Percentiles rank a stretch among this genome's conserved stretches.
Conservation (phyloP, 2,113 vertebrate genomes). For the Centropus bengalensis region DNA sequence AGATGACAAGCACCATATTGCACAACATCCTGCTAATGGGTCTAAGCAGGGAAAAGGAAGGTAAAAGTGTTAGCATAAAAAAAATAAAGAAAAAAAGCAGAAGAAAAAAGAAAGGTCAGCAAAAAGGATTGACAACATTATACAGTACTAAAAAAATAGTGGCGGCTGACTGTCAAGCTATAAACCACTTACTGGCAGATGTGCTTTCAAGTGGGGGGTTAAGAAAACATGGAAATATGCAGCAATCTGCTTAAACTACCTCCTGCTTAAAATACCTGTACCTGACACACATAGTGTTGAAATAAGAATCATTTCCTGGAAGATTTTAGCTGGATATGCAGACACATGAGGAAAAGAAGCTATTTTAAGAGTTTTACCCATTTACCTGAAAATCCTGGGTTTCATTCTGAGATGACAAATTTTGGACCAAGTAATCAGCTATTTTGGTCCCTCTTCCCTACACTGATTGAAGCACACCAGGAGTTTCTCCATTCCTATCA, state of each 20-base stretch:
- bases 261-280: slow-evolving; percentile 8
- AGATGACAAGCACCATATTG: slow-evolving; percentile 86
- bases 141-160: not conserved
- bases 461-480: not conserved
- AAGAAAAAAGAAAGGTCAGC: not conserved
- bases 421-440: not conserved
- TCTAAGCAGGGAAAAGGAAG: slow-evolving; percentile 69
- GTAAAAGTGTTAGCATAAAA: slow-evolving; percentile 68
- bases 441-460: not conserved
- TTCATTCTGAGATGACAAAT: not conserved
- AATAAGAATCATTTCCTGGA: not conserved
- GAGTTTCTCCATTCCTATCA: not conserved
- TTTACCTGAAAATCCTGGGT: not conserved
- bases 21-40: slow-evolving; percentile 79
- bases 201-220: not conserved
- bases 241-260: not conserved
- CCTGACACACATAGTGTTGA: not conserved
- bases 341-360: not conserved
- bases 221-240: not conserved
- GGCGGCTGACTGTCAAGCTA: slow-evolving; percentile 9
- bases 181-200: slow-evolving; percentile 21
- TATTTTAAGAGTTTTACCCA: not conserved
- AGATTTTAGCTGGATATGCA: not conserved
- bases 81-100: not conserved
- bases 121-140: not conserved